Evolutionary conservation across 1,140 invertebrate genomes (phyloP).

Genomic region (Penaeus indicus): DNA sequence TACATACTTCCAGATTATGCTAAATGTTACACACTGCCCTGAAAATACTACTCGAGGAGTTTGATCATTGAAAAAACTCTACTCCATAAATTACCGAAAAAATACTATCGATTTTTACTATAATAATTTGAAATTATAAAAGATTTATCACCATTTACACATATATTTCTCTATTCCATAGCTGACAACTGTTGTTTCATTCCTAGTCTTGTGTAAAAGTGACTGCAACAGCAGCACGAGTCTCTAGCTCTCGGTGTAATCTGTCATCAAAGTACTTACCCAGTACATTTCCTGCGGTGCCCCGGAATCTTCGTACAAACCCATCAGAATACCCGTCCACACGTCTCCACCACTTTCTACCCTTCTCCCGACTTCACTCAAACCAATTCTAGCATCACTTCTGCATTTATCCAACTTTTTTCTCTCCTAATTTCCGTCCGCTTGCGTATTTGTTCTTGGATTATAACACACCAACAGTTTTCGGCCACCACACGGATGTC

Average conservation of each 20-base stretch:
- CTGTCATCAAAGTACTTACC: slow-evolving; percentile 32
- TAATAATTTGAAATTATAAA: too few relatives aligned
- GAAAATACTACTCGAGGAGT: too few relatives aligned
- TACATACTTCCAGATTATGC: too few relatives aligned
- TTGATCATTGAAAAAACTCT: too few relatives aligned
- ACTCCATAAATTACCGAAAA: too few relatives aligned
- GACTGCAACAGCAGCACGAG: neutral
- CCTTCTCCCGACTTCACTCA: slow-evolving; percentile 56
- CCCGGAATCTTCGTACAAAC: slow-evolving; percentile 58
- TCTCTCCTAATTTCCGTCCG: slow-evolving; percentile 56
- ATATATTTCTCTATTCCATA: too few relatives aligned
- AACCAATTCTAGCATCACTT: slow-evolving; percentile 60
- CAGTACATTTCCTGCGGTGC: slow-evolving; percentile 62
- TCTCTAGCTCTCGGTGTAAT: neutral
- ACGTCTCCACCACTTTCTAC: slow-evolving; percentile 43
- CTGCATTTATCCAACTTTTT: slow-evolving; percentile 59
- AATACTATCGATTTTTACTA: too few relatives aligned
- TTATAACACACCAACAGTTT: slow-evolving; percentile 64
- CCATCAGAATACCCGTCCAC: slow-evolving; percentile 40
- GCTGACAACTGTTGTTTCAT: too few relatives aligned
- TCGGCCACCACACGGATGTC: slow-evolving; percentile 54
- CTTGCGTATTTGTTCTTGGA: slow-evolving; percentile 63
- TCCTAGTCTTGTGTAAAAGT: too few relatives aligned
- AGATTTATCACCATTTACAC: too few relatives aligned
- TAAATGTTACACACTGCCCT: too few relatives aligned